Conservation (phyloP, 2,888 invertebrate species). For the Aleiodes alternator region DNA sequence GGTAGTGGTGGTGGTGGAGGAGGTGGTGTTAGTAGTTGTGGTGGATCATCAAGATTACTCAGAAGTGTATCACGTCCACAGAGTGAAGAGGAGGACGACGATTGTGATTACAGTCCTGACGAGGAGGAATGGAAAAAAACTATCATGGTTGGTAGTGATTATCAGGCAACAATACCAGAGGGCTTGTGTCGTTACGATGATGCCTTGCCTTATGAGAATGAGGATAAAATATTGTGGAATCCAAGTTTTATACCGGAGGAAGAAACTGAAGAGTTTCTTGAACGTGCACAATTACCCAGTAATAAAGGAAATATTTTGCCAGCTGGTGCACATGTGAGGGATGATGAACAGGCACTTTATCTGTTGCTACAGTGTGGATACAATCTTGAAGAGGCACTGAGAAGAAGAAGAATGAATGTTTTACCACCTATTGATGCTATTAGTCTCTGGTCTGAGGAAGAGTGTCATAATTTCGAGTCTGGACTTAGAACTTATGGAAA, state of each 20-base stretch:
- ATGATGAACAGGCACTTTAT: constrained; percentile 93
- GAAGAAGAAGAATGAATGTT: constrained; percentile 86
- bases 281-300: constrained; percentile 76
- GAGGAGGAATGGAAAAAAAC: constrained; percentile 95
- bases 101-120: constrained; percentile 88
- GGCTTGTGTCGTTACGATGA: constrained; percentile 95
- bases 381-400: constrained; percentile 94
- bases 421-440: constrained; percentile 84
- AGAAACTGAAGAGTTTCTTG: constrained; percentile 88
- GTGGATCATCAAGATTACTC: constrained; percentile 71
- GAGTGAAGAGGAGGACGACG: constrained; percentile 89
- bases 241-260: constrained; percentile 85
- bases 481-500: constrained; percentile 96
- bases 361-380: constrained; percentile 95
- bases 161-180: constrained; percentile 95
- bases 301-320: constrained; percentile 79
- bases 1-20: constrained; percentile 69
- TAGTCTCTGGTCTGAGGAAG: constrained; percentile 97
- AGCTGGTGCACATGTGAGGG: constrained; percentile 86
- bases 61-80: constrained; percentile 82
- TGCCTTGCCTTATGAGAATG: constrained; percentile 95
- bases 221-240: constrained; percentile 96
- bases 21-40: constrained; percentile 52
- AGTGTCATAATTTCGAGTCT: constrained; percentile 97
- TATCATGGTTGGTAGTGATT: constrained; percentile 96